phyloP scores from a whole-genome alignment of 2,888 invertebrate genomes.

The Drosophila prostipennis region DNA sequence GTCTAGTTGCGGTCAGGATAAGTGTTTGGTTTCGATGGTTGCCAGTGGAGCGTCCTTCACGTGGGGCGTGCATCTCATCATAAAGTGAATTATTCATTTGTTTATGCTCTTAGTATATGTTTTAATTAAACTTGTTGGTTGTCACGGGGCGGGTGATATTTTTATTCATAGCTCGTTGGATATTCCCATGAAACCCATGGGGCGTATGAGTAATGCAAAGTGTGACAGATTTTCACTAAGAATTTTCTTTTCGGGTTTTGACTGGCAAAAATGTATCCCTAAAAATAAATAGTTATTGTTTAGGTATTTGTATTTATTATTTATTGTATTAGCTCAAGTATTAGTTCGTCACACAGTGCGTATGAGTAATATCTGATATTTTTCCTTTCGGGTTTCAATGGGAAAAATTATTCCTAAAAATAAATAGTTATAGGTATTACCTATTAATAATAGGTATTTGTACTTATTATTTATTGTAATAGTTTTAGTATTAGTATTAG shows the following conservation, averaged over 20 bases:
- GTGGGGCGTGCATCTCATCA: constrained; percentile 39
- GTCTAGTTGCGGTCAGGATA: constrained; percentile 42
- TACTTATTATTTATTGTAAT: too few species aligned
- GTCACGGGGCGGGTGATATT: background rate
- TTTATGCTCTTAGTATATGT: constrained; percentile 73
- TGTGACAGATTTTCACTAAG: constrained; percentile 3
- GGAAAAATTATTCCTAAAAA: too few species aligned
- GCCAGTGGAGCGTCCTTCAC: constrained; percentile 24
- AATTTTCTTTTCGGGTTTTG: background rate
- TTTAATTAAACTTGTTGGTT: constrained; percentile 66
- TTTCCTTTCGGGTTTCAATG: too few species aligned
- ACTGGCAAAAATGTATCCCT: too few species aligned
- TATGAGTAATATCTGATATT: too few species aligned
- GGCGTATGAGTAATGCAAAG: constrained; percentile 25
- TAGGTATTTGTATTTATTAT: too few species aligned
- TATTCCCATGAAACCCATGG: constrained; percentile 11
- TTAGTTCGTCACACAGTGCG: too few species aligned
- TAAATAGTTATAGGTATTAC: too few species aligned
- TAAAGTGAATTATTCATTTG: constrained; percentile 77
- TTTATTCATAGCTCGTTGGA: background rate
- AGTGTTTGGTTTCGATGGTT: constrained; percentile 40
- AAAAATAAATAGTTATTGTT: too few species aligned
- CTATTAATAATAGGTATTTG: too few species aligned
- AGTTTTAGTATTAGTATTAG: too few species aligned
- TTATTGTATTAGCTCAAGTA: too few species aligned